A percentile compares a stretch with the other conserved stretches of the same genome.
Evolutionary conservation across 2,113 vertebrate genomes (phyloP).

Genomic region (Upupa epops): DNA sequence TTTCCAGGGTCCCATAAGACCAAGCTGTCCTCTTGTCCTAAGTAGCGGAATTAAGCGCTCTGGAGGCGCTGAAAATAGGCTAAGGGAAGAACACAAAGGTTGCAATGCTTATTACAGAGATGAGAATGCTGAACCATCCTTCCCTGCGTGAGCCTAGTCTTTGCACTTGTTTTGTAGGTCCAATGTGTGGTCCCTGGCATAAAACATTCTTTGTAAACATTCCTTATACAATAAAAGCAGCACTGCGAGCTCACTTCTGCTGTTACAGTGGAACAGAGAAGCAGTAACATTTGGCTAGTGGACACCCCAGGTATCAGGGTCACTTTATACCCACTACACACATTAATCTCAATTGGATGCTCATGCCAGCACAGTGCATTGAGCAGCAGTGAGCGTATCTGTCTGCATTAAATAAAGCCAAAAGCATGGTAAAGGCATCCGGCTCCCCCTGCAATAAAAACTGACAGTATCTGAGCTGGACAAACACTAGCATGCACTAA

Average conservation of each 20-base stretch:
- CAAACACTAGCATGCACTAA: background rate
- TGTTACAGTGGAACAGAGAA: background rate
- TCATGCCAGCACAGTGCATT: fast-evolving
- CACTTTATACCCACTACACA: background rate
- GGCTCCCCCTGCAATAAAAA: background rate
- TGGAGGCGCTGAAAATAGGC: background rate
- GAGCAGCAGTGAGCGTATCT: background rate
- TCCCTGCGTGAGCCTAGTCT: background rate
- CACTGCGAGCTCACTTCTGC: background rate
- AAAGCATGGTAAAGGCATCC: background rate
- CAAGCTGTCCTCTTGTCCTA: conserved; percentile 9
- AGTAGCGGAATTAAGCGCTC: conserved; percentile 9
- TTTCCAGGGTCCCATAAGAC: conserved; percentile 18
- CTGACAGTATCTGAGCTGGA: background rate
- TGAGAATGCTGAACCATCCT: conserved; percentile 4
- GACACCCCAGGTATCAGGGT: background rate
- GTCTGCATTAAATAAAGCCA: background rate
- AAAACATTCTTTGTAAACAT: background rate
- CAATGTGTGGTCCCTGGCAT: background rate
- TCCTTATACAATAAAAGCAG: background rate
- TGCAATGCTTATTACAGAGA: background rate
- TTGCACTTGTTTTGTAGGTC: background rate
- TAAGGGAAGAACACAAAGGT: conserved; percentile 11
- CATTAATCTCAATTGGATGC: background rate
- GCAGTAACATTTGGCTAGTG: background rate